phyloP scores from a whole-genome alignment of 2,888 invertebrate genomes.

The Helleia helle region DNA sequence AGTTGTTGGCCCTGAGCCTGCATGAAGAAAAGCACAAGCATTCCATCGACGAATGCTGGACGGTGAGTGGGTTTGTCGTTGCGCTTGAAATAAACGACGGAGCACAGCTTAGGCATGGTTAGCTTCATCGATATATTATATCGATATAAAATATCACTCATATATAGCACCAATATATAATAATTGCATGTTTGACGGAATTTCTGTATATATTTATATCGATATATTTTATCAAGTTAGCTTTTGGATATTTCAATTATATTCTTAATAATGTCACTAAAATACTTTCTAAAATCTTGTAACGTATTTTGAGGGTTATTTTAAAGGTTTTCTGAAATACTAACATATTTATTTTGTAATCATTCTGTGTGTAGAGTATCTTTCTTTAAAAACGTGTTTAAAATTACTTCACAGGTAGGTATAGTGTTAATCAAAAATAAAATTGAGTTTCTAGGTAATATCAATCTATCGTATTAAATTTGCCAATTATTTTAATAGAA shows the following conservation, averaged over 20 bases:
- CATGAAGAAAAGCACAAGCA: slow-evolving; percentile 64
- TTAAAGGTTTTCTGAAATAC: too few species aligned
- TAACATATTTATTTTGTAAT: too few species aligned
- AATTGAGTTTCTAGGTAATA: too few species aligned
- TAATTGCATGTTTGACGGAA: slow-evolving; percentile 7
- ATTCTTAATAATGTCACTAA: background rate
- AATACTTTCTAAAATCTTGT: slow-evolving; percentile 1
- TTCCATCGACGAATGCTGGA: slow-evolving; percentile 63
- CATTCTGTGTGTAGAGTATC: too few species aligned
- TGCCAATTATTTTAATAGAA: too few species aligned
- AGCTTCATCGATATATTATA: slow-evolving; percentile 20
- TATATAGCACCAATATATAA: slow-evolving; percentile 1
- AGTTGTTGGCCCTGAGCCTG: slow-evolving; percentile 54
- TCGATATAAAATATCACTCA: slow-evolving; percentile 22
- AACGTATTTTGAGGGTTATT: too few species aligned
- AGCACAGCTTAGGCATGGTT: slow-evolving; percentile 22
- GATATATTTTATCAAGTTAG: slow-evolving; percentile 29
- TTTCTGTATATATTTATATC: slow-evolving; percentile 22
- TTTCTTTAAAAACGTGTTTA: too few species aligned
- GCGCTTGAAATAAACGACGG: slow-evolving; percentile 32
- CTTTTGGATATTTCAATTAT: slow-evolving; percentile 31
- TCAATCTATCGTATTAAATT: too few species aligned
- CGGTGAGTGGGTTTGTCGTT: slow-evolving; percentile 59
- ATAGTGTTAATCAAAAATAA: too few species aligned
- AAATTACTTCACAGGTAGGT: too few species aligned